Conservation (phyloP, 1,140 invertebrate genomes). For the Lepidotrigona ventralis region DNA sequence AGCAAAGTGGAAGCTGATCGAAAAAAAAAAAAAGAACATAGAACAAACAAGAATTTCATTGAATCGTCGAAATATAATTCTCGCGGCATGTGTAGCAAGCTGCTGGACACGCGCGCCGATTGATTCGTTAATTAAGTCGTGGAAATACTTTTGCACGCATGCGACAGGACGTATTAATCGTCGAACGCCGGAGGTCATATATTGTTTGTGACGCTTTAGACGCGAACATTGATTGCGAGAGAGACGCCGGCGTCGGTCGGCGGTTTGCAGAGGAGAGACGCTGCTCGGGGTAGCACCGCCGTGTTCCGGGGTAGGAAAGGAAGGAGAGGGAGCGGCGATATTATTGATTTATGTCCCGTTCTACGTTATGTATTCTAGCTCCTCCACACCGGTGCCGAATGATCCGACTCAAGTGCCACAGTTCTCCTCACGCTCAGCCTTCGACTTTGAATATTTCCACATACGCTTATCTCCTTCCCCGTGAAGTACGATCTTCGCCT, state of each 20-base stretch:
- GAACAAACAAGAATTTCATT: not conserved
- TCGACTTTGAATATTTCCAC: conserved; percentile 22
- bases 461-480: not conserved
- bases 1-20: not conserved
- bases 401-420: conserved; percentile 67
- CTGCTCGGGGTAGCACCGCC: conserved; percentile 48
- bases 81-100: too few relatives aligned
- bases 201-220: conserved; percentile 69
- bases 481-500: too few relatives aligned
- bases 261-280: conserved; percentile 68
- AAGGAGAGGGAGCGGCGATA: conserved; percentile 71
- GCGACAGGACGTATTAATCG: conserved; percentile 51
- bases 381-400: conserved; percentile 64
- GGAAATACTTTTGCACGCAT: conserved; percentile 37
- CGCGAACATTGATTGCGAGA: conserved; percentile 78
- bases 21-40: too few relatives aligned
- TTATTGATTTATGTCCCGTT: conserved; percentile 80
- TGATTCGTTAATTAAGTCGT: conserved; percentile 47
- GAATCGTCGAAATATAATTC: conserved; percentile 20
- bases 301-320: conserved; percentile 59
- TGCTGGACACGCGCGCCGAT: not conserved
- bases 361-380: conserved; percentile 74
- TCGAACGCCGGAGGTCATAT: conserved; percentile 50
- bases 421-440: conserved; percentile 35
- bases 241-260: conserved; percentile 69